A percentile compares a stretch with the other conserved stretches of the same genome.
These are phyloP conservation scores for Nicator chloris DNA, from an alignment of 2,113 vertebrate species.

Conservation along the genomic window DNA sequence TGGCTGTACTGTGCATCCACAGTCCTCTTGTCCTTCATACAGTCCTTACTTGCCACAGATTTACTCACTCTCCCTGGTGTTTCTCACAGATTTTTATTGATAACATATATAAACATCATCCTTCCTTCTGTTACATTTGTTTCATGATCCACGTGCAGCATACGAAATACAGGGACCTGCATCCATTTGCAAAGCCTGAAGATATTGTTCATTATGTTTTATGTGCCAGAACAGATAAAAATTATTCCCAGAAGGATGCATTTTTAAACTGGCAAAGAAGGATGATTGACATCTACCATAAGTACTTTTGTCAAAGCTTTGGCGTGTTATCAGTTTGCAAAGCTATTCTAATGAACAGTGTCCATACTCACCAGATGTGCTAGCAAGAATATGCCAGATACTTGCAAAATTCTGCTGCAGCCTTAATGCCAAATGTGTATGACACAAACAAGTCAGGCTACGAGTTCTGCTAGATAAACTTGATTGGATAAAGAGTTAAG, in stretches of 20 bases:
- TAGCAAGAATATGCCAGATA: conserved; percentile 11
- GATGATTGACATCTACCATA: conserved; percentile 42
- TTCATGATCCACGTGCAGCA: background rate
- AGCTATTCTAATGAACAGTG: conserved; percentile 31
- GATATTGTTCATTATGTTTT: conserved; percentile 40
- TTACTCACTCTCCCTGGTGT: background rate
- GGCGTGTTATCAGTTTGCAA: conserved; percentile 7
- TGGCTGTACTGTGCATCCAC: background rate
- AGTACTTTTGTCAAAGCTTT: conserved; percentile 57
- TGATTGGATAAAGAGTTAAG: background rate
- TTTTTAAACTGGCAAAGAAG: conserved; percentile 24
- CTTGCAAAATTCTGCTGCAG: conserved; percentile 13
- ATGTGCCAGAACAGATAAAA: conserved; percentile 10
- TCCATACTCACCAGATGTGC: conserved; percentile 11
- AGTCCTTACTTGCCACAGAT: background rate
- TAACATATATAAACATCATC: background rate
- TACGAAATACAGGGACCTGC: background rate
- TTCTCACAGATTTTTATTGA: background rate
- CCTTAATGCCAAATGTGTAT: background rate
- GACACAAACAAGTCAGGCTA: conserved; percentile 20
- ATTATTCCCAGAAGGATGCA: conserved; percentile 19
- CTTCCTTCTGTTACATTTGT: background rate
- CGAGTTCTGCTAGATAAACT: conserved; percentile 5
- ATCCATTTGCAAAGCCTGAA: conserved; percentile 2
- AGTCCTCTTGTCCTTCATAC: background rate